A percentile compares a stretch with the other conserved stretches of the same genome.
phyloP scores from a whole-genome alignment of 2,113 vertebrate genomes.

The Lagopus leucura region DNA sequence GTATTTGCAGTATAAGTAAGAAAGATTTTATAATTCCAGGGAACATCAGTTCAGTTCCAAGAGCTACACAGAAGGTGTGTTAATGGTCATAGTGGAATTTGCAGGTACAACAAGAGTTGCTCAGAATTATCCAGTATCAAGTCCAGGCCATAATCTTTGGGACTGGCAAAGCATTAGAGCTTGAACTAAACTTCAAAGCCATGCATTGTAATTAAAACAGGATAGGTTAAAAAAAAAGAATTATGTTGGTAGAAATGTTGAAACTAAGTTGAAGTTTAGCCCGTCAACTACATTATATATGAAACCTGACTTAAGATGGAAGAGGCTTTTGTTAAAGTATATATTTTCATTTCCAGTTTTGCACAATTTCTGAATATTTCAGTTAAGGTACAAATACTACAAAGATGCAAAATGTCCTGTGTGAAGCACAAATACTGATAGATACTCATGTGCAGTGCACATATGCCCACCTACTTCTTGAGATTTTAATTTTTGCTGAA shows the following conservation, averaged over 20 bases:
- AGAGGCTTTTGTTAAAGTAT: background rate
- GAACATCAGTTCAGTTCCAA: background rate
- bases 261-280: background rate
- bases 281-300: rapidly evolving
- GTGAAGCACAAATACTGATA: background rate
- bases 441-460: background rate
- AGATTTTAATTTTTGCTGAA: background rate
- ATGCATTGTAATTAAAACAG: background rate
- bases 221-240: background rate
- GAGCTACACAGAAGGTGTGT: background rate
- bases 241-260: background rate
- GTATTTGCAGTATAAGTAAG: background rate
- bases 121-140: background rate
- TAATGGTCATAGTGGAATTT: background rate
- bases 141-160: background rate
- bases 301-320: background rate
- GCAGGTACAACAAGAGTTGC: background rate
- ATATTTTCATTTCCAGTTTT: background rate
- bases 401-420: background rate
- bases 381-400: background rate
- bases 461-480: background rate
- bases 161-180: background rate
- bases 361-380: background rate
- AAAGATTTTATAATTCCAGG: background rate
- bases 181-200: background rate